Conservation (phyloP, 2,113 vertebrate genomes). For the Scortum barcoo region DNA sequence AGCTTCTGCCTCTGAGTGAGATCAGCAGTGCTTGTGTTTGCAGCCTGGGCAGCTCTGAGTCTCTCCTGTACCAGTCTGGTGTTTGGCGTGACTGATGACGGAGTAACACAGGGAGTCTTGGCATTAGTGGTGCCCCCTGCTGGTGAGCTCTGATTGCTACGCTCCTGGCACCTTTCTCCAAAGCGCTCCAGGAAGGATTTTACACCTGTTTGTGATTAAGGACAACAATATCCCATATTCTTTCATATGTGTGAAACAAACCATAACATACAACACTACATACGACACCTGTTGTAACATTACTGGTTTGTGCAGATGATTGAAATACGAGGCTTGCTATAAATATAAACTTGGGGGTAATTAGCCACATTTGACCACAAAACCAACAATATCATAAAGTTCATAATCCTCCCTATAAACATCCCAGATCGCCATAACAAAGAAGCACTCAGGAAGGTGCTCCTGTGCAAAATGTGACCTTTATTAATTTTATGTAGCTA, state of each 20-base stretch:
- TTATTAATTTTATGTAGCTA: not conserved
- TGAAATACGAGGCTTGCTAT: not conserved
- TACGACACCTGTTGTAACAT: accelerated
- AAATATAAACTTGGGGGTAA: not conserved
- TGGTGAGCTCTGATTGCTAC: constrained; percentile 77
- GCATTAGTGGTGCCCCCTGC: constrained; percentile 52
- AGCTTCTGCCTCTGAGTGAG: constrained; percentile 90
- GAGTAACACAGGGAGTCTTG: constrained; percentile 78
- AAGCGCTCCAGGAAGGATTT: constrained; percentile 96
- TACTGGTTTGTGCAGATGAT: not conserved
- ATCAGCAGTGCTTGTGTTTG: constrained; percentile 86
- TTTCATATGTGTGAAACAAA: not conserved
- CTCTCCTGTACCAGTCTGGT: constrained; percentile 90
- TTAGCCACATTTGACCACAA: not conserved
- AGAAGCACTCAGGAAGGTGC: not conserved
- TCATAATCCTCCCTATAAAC: not conserved
- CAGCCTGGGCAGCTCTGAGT: constrained; percentile 85
- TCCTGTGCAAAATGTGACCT: not conserved
- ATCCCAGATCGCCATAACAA: not conserved
- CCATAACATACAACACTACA: not conserved
- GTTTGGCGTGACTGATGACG: constrained; percentile 85
- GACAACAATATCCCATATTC: not conserved
- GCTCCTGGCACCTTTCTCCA: constrained; percentile 91
- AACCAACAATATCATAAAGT: not conserved
- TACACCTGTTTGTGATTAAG: constrained; percentile 77